Evolutionary conservation across 2,113 vertebrate species (phyloP), one percentile per base, ranked within the genome.

Genomic region (Campylomormyrus tamandua): DNA sequence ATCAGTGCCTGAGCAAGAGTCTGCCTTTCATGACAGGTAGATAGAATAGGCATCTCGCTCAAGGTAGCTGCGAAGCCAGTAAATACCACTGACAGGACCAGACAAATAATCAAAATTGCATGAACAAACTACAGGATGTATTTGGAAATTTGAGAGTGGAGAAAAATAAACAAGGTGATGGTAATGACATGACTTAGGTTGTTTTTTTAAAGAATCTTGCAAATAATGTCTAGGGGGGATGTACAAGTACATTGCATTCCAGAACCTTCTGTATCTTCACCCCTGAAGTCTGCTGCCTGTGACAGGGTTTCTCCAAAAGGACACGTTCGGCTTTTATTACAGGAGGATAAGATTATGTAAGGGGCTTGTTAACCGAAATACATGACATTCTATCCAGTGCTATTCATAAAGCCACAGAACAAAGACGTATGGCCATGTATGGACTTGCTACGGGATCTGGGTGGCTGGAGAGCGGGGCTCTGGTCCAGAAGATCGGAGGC

Each of bases 261-360:
- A 8, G 35, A 80, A 80, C 15, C 74, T 39, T 80, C 74, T 8
- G 74, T 17, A 35, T 6, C 74, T 19, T 42, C 35, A 80, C 13
- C 13, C 13, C 35, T 80, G 74, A 80, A 80, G 15, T 3, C 31
- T 13, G 31, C 74, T 7, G 35, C 1, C 31, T 39, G 35, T 80
- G 74, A 91, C 89, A 90, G 91, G 84, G 92, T 90, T 91, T 92
- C 92, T 94, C 94, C 92, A 91, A 95, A 86, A 86, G 48, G 3
- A 35, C 45, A 49, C 24, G 45, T 24, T 13, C n/a, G 0, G 11
- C n/a, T 86, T 50, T 27, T 49, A 86, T 86, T 86, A 86, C 10
- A 50, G 15, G 5, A 50, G 83, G 45, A 31, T 50, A 6, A 49
- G 45, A 86, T 50, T 86, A 86, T 49, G 48, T 86, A 50, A 86